Percentiles rank a stretch among this genome's conserved stretches.
Conservation (phyloP, 1,140 invertebrate genomes). For the Drosophila arizonae region DNA sequence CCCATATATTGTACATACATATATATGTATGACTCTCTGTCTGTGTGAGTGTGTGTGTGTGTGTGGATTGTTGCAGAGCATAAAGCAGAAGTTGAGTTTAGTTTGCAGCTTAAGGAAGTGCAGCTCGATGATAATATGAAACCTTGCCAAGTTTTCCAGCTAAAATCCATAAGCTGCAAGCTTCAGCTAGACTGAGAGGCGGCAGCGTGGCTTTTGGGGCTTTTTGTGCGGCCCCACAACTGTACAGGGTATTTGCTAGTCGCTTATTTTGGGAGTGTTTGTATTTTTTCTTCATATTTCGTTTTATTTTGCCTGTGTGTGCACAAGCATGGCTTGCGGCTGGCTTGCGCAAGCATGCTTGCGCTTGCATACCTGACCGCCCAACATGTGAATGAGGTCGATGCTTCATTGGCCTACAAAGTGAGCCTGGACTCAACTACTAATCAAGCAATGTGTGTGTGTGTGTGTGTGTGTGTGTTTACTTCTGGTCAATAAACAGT, state of each 20-base stretch:
- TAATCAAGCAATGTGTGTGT: neutral
- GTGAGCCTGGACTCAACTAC: slow-evolving; percentile 2
- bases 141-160: slow-evolving; percentile 4
- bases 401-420: slow-evolving; percentile 7
- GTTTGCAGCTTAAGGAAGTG: neutral
- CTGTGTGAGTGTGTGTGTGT: too few species aligned
- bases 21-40: neutral
- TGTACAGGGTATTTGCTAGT: slow-evolving; percentile 4
- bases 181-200: neutral
- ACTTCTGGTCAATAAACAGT: slow-evolving; percentile 6
- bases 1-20: neutral
- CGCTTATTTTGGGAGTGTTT: neutral
- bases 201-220: too few species aligned
- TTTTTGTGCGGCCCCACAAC: too few species aligned
- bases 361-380: slow-evolving; percentile 12
- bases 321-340: slow-evolving; percentile 15
- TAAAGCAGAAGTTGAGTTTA: slow-evolving; percentile 9
- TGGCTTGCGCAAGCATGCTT: slow-evolving; percentile 28
- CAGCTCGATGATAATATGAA: neutral
- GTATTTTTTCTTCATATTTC: neutral
- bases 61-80: neutral
- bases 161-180: neutral
- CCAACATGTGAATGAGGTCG: slow-evolving; percentile 2
- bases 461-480: slow-evolving; percentile 11
- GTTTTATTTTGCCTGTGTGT: neutral